These are phyloP conservation scores for Pandemis corylana DNA, from an alignment of 2,888 invertebrate genomes.

Conservation along the genomic window DNA sequence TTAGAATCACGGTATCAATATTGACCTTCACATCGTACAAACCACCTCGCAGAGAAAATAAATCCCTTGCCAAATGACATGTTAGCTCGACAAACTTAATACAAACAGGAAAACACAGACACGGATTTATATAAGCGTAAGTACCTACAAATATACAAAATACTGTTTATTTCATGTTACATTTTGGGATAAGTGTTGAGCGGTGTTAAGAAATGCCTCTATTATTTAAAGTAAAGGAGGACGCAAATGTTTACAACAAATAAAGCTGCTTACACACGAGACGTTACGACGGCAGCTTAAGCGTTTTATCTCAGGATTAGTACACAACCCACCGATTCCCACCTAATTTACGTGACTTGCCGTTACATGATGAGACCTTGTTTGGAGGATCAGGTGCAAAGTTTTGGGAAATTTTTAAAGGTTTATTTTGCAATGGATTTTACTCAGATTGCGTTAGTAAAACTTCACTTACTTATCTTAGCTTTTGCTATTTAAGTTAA, in stretches of 20 bases:
- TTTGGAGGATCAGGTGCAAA: conserved; percentile 70
- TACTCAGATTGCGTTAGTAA: too few species aligned
- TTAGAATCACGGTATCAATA: too few species aligned
- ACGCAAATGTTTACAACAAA: conserved; percentile 72
- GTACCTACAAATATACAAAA: background rate
- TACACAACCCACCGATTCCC: conserved; percentile 76
- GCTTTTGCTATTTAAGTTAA: too few species aligned
- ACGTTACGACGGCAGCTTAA: conserved; percentile 72
- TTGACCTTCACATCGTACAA: background rate
- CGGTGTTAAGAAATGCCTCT: conserved; percentile 56
- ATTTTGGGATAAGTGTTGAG: conserved; percentile 36
- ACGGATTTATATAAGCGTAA: conserved; percentile 16
- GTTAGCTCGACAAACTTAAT: conserved; percentile 6
- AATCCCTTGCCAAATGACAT: conserved; percentile 1
- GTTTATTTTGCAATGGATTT: background rate
- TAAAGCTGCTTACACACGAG: conserved; percentile 75
- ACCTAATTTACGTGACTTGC: conserved; percentile 79
- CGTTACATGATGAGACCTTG: conserved; percentile 71
- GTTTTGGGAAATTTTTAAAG: conserved; percentile 36
- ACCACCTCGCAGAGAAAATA: background rate
- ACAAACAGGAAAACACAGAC: conserved; percentile 8
- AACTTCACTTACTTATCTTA: too few species aligned
- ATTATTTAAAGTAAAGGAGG: conserved; percentile 48
- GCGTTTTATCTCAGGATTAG: conserved; percentile 79
- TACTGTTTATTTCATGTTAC: conserved; percentile 17